Evolutionary conservation across 2,888 invertebrate species (phyloP).

Genomic region (Helleia helle): DNA sequence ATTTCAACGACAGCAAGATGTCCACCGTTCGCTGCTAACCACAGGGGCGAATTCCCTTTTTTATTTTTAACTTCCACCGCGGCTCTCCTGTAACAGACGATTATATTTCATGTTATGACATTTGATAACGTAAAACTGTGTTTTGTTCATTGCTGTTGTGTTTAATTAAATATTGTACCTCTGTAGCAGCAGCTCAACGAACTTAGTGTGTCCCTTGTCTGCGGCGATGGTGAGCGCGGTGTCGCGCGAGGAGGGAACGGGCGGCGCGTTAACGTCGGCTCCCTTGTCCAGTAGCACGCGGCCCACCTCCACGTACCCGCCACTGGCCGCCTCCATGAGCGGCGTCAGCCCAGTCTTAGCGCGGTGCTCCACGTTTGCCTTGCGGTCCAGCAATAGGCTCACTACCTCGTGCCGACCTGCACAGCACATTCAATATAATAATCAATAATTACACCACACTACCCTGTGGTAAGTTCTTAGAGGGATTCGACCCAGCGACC

Average conservation of each 20-base stretch:
- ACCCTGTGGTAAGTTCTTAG: too few species aligned
- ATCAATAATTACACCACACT: too few species aligned
- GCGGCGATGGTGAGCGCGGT: slow-evolving; percentile 99
- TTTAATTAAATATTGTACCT: slow-evolving; percentile 41
- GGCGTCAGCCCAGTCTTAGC: slow-evolving; percentile 99
- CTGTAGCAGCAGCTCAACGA: slow-evolving; percentile 86
- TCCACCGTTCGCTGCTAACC: slow-evolving; percentile 98
- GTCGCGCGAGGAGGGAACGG: slow-evolving; percentile 97
- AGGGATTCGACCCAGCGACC: too few species aligned
- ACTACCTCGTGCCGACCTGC: slow-evolving; percentile 94
- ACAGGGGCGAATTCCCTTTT: slow-evolving; percentile 98
- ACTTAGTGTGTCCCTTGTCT: slow-evolving; percentile 98
- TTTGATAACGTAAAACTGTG: background rate
- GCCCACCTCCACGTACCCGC: slow-evolving; percentile 99
- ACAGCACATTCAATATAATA: too few species aligned
- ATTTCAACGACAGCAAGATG: slow-evolving; percentile 97
- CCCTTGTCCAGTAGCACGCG: slow-evolving; percentile 95
- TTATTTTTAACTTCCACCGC: slow-evolving; percentile 99
- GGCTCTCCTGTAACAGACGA: slow-evolving; percentile 73
- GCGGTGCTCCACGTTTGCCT: slow-evolving; percentile 98
- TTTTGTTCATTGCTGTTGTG: too few species aligned
- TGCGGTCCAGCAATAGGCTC: slow-evolving; percentile 93
- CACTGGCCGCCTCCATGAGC: slow-evolving; percentile 99
- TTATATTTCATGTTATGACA: background rate
- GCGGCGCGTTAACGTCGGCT: slow-evolving; percentile 98